Percentiles rank a stretch among this genome's conserved stretches.
Conservation (phyloP, 2,113 vertebrate species). For the Empidonax traillii region DNA sequence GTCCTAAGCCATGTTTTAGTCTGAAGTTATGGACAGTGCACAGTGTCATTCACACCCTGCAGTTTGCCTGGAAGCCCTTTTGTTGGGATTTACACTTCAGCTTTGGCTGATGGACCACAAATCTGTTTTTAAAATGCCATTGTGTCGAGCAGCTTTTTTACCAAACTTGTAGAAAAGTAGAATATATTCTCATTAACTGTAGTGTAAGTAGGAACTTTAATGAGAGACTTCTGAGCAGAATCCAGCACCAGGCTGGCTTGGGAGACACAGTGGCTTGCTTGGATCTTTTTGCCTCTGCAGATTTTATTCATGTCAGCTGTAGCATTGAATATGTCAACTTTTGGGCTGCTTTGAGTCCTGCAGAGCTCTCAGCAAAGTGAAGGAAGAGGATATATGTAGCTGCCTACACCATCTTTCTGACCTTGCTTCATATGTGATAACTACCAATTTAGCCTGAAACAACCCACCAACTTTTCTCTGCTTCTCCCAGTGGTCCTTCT, state of each 20-base stretch:
- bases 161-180: background rate
- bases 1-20: rapidly evolving
- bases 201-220: background rate
- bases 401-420: background rate
- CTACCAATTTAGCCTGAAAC: background rate
- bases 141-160: background rate
- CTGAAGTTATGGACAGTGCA: background rate
- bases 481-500: background rate
- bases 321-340: background rate
- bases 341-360: background rate
- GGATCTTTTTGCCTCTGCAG: background rate
- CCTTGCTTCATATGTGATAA: background rate
- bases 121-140: background rate
- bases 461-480: background rate
- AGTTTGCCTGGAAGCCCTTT: background rate
- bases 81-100: background rate
- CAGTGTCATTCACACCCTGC: background rate
- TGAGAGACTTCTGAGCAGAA: background rate
- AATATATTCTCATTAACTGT: background rate
- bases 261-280: background rate
- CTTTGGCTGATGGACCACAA: background rate
- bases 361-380: background rate
- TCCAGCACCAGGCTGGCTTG: background rate
- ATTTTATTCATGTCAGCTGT: background rate
- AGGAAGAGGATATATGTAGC: background rate